Conservation (phyloP, 2,888 invertebrate genomes). For the Hirtodrosophila alboralis region DNA sequence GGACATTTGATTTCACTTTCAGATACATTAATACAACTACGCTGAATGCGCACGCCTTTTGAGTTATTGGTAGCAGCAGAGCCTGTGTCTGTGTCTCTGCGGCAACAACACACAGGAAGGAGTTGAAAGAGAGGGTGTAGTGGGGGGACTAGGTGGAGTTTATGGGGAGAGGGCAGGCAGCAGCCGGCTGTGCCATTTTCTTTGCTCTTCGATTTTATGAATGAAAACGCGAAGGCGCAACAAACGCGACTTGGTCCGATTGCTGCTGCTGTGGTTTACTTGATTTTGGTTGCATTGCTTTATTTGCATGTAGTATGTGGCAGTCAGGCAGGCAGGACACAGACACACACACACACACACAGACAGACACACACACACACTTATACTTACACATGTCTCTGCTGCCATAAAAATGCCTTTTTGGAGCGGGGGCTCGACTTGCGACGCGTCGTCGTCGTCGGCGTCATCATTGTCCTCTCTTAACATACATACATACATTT, state of each 20-base stretch:
- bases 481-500: constrained; percentile 15
- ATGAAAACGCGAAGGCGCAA: constrained; percentile 72
- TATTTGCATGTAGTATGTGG: constrained; percentile 61
- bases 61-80: constrained; percentile 73
- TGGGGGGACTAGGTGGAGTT: no score
- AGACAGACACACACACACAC: constrained; percentile 17
- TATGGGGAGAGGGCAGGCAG: constrained; percentile 5
- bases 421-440: constrained; percentile 61
- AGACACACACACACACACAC: constrained; percentile 18
- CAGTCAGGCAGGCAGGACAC: no score
- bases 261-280: constrained; percentile 49
- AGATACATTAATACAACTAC: constrained; percentile 76
- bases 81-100: no score
- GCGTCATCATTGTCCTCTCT: constrained; percentile 39
- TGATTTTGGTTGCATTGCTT: constrained; percentile 56
- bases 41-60: constrained; percentile 73
- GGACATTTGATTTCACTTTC: constrained; percentile 71
- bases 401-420: constrained; percentile 70
- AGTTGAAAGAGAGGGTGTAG: background rate
- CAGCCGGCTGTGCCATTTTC: constrained; percentile 69
- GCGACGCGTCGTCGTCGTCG: constrained; percentile 35
- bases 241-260: constrained; percentile 70
- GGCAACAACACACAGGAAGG: constrained; percentile 2
- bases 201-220: constrained; percentile 79
- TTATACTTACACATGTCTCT: constrained; percentile 41